A percentile compares a stretch with the other conserved stretches of the same genome.
phyloP scores from a whole-genome alignment of 2,113 vertebrate genomes.

The Onychorhynchus coronatus region DNA sequence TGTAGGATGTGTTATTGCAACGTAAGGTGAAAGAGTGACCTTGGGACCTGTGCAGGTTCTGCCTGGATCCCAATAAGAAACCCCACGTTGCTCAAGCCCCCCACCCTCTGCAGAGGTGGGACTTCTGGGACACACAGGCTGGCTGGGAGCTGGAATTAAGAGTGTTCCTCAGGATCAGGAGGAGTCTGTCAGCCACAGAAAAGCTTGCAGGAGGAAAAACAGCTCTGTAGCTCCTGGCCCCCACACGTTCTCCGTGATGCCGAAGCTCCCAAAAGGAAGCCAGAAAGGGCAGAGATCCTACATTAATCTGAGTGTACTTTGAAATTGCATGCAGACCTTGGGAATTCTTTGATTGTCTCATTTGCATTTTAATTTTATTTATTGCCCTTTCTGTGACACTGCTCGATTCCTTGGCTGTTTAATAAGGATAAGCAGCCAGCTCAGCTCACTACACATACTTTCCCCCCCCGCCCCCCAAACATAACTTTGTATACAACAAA shows the following conservation, averaged over 20 bases:
- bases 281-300: neutral
- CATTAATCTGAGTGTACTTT: neutral
- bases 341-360: neutral
- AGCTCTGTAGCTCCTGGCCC: neutral
- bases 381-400: neutral
- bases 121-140: neutral
- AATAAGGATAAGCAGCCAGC: neutral
- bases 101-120: neutral
- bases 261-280: neutral
- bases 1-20: neutral
- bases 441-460: neutral
- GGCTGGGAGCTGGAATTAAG: neutral
- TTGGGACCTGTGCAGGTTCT: neutral
- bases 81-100: fast-evolving
- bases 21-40: neutral
- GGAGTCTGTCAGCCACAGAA: neutral
- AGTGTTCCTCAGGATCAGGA: neutral
- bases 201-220: neutral
- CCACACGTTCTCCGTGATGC: fast-evolving
- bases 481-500: neutral
- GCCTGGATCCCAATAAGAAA: neutral
- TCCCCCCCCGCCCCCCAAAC: neutral
- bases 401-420: neutral
- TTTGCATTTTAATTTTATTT: neutral
- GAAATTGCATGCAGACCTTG: neutral